Percentiles rank a stretch among this genome's conserved stretches.
phyloP scores from a whole-genome alignment of 2,113 vertebrate genomes.

The Thymallus thymallus region DNA sequence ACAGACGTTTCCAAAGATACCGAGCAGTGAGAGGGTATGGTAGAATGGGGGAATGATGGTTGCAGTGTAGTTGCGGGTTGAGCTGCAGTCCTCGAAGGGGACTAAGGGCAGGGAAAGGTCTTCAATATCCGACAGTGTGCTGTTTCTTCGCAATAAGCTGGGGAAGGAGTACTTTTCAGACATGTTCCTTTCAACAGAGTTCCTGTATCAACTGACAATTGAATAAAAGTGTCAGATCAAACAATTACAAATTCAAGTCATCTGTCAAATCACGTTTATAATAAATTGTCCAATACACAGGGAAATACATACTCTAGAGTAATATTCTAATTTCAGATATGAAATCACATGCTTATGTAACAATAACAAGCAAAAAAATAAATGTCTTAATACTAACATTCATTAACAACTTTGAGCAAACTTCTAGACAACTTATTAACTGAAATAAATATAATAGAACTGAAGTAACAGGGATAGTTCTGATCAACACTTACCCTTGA shows the following conservation, averaged over 20 bases:
- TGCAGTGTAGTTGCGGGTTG: conserved; percentile 7
- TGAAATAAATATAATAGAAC: no score
- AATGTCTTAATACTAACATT: no score
- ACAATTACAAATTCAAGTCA: no score
- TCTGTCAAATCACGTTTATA: neutral
- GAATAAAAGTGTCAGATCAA: neutral
- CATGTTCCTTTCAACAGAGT: neutral
- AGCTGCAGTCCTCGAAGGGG: conserved; percentile 26
- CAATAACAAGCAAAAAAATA: neutral
- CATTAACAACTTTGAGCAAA: no score
- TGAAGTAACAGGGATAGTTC: neutral
- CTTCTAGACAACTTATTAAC: no score
- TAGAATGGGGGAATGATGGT: conserved; percentile 28
- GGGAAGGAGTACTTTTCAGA: neutral
- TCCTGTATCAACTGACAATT: neutral
- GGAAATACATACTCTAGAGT: neutral
- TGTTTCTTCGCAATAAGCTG: conserved; percentile 8
- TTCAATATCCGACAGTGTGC: neutral
- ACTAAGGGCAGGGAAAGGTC: neutral
- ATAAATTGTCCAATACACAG: neutral
- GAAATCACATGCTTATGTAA: neutral
- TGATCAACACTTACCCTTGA: no score
- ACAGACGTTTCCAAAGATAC: conserved; percentile 40
- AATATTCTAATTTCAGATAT: neutral
- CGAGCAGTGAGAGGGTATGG: conserved; percentile 32